phyloP scores from a whole-genome alignment of 1,140 invertebrate species.

The Euura saliciscinereae region DNA sequence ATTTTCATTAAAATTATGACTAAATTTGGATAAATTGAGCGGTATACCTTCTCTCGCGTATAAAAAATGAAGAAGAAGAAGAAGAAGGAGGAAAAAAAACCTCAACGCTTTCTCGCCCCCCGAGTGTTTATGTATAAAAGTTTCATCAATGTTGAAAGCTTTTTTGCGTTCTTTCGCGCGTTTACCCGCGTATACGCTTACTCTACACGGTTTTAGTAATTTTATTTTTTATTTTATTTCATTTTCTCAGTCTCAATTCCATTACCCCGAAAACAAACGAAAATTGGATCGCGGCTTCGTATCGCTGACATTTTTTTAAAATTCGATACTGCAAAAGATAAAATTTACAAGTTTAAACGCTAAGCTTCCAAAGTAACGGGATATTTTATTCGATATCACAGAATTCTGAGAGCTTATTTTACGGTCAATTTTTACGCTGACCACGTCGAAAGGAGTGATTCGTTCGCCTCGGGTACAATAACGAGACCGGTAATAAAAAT shows the following conservation, averaged over 20 bases:
- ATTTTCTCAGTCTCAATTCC: background rate
- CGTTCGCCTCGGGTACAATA: no score
- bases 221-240: background rate
- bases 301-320: no score
- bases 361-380: no score
- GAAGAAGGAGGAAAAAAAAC: background rate
- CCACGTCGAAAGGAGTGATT: no score
- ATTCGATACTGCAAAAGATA: no score
- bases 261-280: background rate
- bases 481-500: no score
- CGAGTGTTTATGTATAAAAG: constrained; percentile 8
- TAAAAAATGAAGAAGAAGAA: background rate
- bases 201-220: background rate
- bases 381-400: no score
- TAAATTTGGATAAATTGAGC: constrained; percentile 11
- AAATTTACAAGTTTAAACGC: no score
- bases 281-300: no score
- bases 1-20: constrained; percentile 6
- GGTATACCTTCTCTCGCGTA: background rate
- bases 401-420: no score
- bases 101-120: background rate
- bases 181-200: background rate
- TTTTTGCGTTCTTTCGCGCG: constrained; percentile 8
- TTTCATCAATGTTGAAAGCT: constrained; percentile 14
- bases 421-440: no score